Base-by-base conservation (phyloP, 2,888 invertebrate species). In the Falcaria lacertinaria region DNA sequence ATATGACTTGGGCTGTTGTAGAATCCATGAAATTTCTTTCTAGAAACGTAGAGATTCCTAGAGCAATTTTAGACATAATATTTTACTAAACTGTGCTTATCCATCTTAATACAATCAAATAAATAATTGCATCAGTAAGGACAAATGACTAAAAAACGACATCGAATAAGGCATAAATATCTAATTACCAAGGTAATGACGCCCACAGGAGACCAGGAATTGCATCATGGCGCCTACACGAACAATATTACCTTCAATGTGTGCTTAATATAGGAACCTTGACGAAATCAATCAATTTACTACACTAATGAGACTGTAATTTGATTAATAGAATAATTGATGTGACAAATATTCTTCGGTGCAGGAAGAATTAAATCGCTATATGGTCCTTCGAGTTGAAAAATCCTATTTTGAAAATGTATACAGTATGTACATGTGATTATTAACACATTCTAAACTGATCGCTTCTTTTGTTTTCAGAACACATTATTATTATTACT, bases 131-230 rank as follows among this genome's bases (percentile, higher is more conserved):
- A 35, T 43, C 44, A 32, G 39, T 33, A 47, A 44, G 48, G 47
- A 48, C 41, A 52, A 41, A 42, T 40, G 34, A 49, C 50, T 49
- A 57, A 36, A 45, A 47, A 45, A 50, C 62, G 48, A 53, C 4
- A 11, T 28, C 8, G 7, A 28, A 47, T 59, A 55, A 41, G 63
- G 60, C 42, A 55, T 62, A 62, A 57, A 61, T 59, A 61, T 52
- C 47, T 59, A 57, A 57, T 55, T 53, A 57, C 63, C 37, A 61
- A 61, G 60, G 63, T 49, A 57, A 62, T 44, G 44, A 42, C 32
- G 22, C 38, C 51, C 39, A 57, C 48, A 46, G 25, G 22, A 15
- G 19, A 37, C 16, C 22, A 25, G 14, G 22, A 37, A 22, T 57
- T 57, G 56, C 56, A 57, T 57, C 58, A 57, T 35, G 43, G 44